Evolutionary conservation across 2,797 vertebrate species (phyloP).

Genomic region (Prunella strophiata): DNA sequence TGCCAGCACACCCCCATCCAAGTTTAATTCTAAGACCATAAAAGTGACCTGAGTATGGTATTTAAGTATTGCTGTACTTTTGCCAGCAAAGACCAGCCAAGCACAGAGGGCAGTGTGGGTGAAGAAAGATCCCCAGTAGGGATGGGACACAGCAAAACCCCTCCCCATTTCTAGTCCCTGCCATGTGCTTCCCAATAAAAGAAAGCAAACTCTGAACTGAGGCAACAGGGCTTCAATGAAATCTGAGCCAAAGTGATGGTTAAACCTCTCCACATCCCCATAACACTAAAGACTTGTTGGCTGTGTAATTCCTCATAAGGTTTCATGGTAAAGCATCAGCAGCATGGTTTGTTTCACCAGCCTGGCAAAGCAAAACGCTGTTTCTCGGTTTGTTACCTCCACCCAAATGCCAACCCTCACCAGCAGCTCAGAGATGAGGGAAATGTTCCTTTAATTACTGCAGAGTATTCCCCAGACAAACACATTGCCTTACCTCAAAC

Average conservation of each 20-base stretch:
- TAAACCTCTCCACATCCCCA: background rate
- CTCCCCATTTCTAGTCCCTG: background rate
- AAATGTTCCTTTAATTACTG: background rate
- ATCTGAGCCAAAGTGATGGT: background rate
- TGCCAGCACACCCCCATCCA: background rate
- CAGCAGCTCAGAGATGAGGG: background rate
- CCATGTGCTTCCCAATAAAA: background rate
- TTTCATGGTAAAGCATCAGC: background rate
- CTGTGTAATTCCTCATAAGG: background rate
- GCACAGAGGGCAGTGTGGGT: background rate
- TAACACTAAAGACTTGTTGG: background rate
- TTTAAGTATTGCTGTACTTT: background rate
- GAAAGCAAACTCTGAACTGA: background rate
- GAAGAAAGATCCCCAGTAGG: background rate
- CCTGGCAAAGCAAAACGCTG: background rate
- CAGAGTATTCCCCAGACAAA: background rate
- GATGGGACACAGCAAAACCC: background rate
- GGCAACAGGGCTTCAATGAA: background rate
- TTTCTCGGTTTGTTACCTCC: background rate
- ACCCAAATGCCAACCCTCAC: background rate
- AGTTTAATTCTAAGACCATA: background rate
- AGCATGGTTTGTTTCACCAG: background rate
- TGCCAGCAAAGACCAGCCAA: background rate
- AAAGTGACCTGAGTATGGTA: background rate
- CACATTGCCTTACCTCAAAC: background rate